These are phyloP conservation scores for Lichenostomus cassidix DNA, from an alignment of 2,113 vertebrate species.

Conservation along the genomic window DNA sequence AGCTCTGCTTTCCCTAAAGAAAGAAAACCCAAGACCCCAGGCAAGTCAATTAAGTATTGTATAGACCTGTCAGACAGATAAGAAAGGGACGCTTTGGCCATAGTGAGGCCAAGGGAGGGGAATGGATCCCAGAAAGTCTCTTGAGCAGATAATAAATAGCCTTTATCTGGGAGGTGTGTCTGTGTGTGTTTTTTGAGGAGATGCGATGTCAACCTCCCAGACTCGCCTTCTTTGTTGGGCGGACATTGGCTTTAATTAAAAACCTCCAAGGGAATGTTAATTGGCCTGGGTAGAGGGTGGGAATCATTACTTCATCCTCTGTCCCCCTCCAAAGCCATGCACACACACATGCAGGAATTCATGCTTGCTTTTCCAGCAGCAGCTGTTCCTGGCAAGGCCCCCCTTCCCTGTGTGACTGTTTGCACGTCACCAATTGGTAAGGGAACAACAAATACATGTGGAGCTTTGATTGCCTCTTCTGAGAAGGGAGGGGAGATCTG, in stretches of 20 bases:
- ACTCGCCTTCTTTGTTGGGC: slow-evolving; percentile 18
- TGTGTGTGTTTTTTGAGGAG: slow-evolving; percentile 49
- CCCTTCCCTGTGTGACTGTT: background rate
- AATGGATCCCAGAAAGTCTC: slow-evolving; percentile 42
- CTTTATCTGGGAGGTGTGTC: slow-evolving; percentile 59
- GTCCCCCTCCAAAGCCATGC: background rate
- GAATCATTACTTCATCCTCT: slow-evolving; percentile 1
- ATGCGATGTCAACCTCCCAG: slow-evolving; percentile 41
- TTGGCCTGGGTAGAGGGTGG: background rate
- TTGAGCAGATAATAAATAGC: slow-evolving; percentile 54
- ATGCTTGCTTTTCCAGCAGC: background rate
- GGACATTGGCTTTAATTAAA: slow-evolving; percentile 39
- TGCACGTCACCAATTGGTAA: background rate
- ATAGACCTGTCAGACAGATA: slow-evolving; percentile 53
- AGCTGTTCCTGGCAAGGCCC: background rate
- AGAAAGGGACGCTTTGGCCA: slow-evolving; percentile 45
- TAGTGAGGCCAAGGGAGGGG: slow-evolving; percentile 7
- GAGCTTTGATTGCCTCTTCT: background rate
- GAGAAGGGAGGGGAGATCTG: background rate
- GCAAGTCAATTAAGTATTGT: slow-evolving; percentile 67
- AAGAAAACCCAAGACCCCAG: slow-evolving; percentile 45
- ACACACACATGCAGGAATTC: background rate
- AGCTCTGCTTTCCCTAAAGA: slow-evolving; percentile 30
- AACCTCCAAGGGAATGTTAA: slow-evolving; percentile 62
- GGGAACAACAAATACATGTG: background rate